Base-by-base conservation (phyloP, 1,140 invertebrate species). In the Papilio xuthus region DNA sequence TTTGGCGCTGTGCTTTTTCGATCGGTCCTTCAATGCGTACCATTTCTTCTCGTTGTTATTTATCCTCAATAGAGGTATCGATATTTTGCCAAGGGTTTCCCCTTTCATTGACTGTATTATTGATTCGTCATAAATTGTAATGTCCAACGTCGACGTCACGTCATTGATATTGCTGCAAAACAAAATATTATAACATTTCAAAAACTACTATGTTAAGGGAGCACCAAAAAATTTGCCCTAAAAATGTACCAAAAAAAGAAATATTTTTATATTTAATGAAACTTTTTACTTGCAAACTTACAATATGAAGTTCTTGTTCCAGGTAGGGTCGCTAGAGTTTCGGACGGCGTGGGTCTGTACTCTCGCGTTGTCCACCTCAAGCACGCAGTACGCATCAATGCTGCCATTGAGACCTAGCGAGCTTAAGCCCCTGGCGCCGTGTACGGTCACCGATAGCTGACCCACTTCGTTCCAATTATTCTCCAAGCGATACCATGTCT, bases 71-170 rank as follows among this genome's bases (percentile, higher is more conserved):
- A 93, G 81, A 1, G 92, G 92, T 83, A 93, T 90, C 1, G 90
- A 88, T 74, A 93, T 80, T 78, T 90, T 92, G 0, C 92, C 92
- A 4, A 93, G 84, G 2, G 82, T 89, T 60, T 92, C 92, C 95
- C 69, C 97, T 95, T 79, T 96, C 96, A 90, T 88, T 4, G 86
- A 88, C 50, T 87, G 89, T 44, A 93, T 87, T 56, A 92, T 84
- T 3, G 90, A 91, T 78, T 93, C 90, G 71, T 92, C 90, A 69
- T 90, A 86, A 4, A 93, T 85, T 41, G 85, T 87, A 50, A 93
- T 90, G 47, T 89, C 89, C 80, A 92, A 78, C 8, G 88, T 89
- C n/a, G 91, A 92, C 28, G 91, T 93, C 4, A 93, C 83, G 71
- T 93, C 92, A 71, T 90, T 92, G 32, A 93, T 82, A 20, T 78